Evolutionary conservation across 1,140 invertebrate genomes (phyloP).

Genomic region (Luehdorfia chinensis): DNA sequence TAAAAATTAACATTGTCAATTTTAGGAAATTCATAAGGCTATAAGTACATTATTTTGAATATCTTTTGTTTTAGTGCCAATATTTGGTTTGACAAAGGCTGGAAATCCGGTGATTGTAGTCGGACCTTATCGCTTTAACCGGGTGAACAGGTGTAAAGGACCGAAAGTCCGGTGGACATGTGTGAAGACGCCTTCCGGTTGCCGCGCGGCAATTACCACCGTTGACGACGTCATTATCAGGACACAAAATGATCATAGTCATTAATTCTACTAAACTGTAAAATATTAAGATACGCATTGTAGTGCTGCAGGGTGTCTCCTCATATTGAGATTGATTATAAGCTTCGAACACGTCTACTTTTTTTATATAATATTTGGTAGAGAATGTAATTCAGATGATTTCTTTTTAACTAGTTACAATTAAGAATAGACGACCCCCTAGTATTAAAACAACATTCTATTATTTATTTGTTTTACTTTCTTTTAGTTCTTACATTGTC

Average conservation of each 20-base stretch:
- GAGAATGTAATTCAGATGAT: too few relatives aligned
- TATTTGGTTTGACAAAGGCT: constrained; percentile 25
- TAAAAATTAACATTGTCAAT: too few relatives aligned
- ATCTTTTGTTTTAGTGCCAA: constrained; percentile 26
- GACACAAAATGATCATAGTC: constrained; percentile 28
- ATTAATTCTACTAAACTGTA: constrained; percentile 14
- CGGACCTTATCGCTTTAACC: constrained; percentile 35
- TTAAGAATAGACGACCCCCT: too few relatives aligned
- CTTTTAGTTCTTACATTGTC: too few relatives aligned
- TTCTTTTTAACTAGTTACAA: too few relatives aligned
- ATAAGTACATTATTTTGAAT: too few relatives aligned
- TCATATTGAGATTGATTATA: neutral
- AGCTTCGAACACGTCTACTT: neutral
- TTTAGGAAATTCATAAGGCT: too few relatives aligned
- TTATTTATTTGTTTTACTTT: too few relatives aligned
- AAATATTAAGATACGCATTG: too few relatives aligned
- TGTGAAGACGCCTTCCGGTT: constrained; percentile 22
- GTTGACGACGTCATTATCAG: constrained; percentile 24
- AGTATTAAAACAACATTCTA: too few relatives aligned
- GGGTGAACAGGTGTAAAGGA: constrained; percentile 24
- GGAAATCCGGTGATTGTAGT: constrained; percentile 41
- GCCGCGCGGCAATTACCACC: constrained; percentile 26
- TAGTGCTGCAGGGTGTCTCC: too few relatives aligned
- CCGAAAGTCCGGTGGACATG: constrained; percentile 30
- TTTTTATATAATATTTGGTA: too few relatives aligned